Evolutionary conservation across 2,888 invertebrate species (phyloP), one percentile per base, ranked within the genome.

Genomic region (Synergus laeviventris): DNA sequence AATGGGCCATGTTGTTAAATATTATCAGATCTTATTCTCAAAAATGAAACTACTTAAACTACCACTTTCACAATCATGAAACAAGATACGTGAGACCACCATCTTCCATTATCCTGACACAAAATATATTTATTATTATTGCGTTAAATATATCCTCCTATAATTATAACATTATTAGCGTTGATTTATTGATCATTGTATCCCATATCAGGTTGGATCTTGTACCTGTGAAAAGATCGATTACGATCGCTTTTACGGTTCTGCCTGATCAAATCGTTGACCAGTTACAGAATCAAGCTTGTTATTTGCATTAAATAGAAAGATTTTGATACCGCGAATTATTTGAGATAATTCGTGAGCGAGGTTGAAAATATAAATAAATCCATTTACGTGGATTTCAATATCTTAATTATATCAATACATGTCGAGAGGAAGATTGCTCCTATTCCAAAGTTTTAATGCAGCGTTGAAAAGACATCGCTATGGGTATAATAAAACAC

Each of bases 351-450:
- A 60, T 31, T 36, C 16, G 7, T 16, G 7, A 60, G 2, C 16
- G 31, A 60, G 60, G 24, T 16, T 31, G 78, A 79, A 75, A 84
- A 79, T 80, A 79, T 79, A 79, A 84, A 84, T 82, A 82, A 85
- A 82, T 84, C 78, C 81, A 24, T 64, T 76, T 39, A 54, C 24
- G 54, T 73, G 14, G 62, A 24, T 70, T 78, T 75, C 79, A 81
- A 85, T 86, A 85, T 86, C 87, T 87, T 85, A 85, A 86, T 87
- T 83, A 83, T 81, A 83, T 81, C 81, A 74, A 79, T 78, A 78
- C 76, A 81, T 78, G 76, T 76, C 73, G 21, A 59, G 73, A 79
- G 59, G 74, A 61, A 36, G n/a, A 14, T 24, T 8, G n/a, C n/a
- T n/a, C 21, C 54, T 21, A 21, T 21, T 56, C 11, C 1, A 56